Base-by-base conservation (phyloP, 1,140 invertebrate genomes). In the Bombus confusus region DNA sequence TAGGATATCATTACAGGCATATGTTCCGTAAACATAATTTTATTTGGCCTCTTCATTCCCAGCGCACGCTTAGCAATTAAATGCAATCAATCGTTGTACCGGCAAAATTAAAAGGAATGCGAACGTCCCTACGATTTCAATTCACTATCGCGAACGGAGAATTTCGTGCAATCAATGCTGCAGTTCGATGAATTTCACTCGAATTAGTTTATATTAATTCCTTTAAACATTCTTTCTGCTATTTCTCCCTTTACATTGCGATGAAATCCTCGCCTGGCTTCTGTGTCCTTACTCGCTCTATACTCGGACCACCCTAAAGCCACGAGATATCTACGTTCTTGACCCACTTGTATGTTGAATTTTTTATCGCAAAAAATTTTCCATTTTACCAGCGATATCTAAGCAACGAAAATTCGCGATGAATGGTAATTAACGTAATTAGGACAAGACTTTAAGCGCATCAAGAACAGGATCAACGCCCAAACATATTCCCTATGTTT, bases 321-420 rank as follows among this genome's bases (percentile, higher is more conserved):
- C 10, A 3, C 3, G 31, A 47, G 43, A 25, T 13, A 71, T 74
- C 85, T 66, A 81, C 69, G 66, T 85, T 81, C 77, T 88, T 88
- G 82, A 86, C 86, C 87, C 74, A 85, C 59, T 88, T 86, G 41
- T 15, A 22, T 6, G 3, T 10, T 18, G 4, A 31, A 59, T 39
- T 62, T 73, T 10, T 37, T 43, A 8, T 18, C 25, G 12, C 37
- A 8, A 52, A 68, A 74, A 76, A 74, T 82, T 43, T 41, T 13
- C 41, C 41, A 34, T 34, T 37, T n/a, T 28, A n/a, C 15, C 37
- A 64, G 79, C 5, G 41, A 41, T 1, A 22, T 1, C 22, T 52
- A 52, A 52, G 18, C 18, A 52, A 6, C 8, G 28, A 41, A 64
- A 47, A 62, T 18, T 25, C 15, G 39, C 8, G 3, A 3, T 22